Percentiles rank a stretch among this genome's conserved stretches.
These are phyloP conservation scores for Varanus salvator DNA, from an alignment of 2,113 vertebrate species.

Conservation along the genomic window DNA sequence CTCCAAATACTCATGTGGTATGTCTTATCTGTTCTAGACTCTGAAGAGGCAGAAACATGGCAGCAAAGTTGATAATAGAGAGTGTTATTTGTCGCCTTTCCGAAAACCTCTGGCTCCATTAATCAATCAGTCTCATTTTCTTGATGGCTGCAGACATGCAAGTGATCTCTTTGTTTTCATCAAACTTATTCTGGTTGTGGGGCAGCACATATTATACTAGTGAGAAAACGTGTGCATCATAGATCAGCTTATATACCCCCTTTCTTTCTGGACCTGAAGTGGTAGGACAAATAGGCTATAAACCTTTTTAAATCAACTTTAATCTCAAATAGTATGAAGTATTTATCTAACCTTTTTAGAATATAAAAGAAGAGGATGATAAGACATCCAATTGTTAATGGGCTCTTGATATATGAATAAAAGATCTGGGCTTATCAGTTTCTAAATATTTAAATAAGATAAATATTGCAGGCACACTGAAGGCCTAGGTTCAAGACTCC, in stretches of 20 bases:
- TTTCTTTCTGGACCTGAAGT: neutral
- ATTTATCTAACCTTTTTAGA: neutral
- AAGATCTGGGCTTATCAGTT: neutral
- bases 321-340: neutral
- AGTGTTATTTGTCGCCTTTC: slow-evolving; percentile 82
- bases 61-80: slow-evolving; percentile 46
- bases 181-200: neutral
- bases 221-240: neutral
- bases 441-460: neutral
- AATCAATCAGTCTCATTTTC: slow-evolving; percentile 76
- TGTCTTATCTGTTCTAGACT: slow-evolving; percentile 72
- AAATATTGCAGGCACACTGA: too few relatives aligned
- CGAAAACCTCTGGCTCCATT: slow-evolving; percentile 87
- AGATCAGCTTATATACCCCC: neutral
- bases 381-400: slow-evolving; percentile 17
- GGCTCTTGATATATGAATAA: neutral
- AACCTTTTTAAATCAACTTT: neutral
- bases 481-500: neutral
- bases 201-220: neutral
- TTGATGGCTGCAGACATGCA: slow-evolving; percentile 89
- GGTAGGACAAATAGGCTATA: neutral
- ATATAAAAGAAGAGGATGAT: neutral
- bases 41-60: slow-evolving; percentile 78
- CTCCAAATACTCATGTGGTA: slow-evolving; percentile 8
- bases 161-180: slow-evolving; percentile 59